Evolutionary conservation across 1,140 invertebrate species (phyloP), one percentile per base, ranked within the genome.

Genomic region (Harpegnathos saltator): DNA sequence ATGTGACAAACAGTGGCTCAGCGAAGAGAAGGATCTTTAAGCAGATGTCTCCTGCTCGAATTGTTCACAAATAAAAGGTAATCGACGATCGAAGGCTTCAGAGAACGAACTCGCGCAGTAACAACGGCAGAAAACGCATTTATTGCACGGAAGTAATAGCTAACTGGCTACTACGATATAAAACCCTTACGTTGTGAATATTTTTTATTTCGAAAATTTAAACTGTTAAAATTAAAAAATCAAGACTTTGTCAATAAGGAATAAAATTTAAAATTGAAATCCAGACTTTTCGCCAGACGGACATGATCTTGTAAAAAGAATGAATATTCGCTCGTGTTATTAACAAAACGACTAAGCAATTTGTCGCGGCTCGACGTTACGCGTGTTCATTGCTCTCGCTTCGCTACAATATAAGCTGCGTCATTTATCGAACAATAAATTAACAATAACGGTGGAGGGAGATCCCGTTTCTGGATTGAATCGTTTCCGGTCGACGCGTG

Each of bases 351-450:
- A 75, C 1, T 12, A 9, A 75, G 1, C 19, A 77, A 61, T 77
- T 77, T 65, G 44, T 75, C 73, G 19, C 19, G 19, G 19, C 2
- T 52, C 52, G 66, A 38, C 19, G 9, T 68, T 58, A 58, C 69
- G 59, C 29, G 38, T 48, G 44, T 44, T 33, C 29, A 24, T 29
- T 69, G 26, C 62, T 84, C 5, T 7, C 38, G 38, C 38, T 44
- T 72, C n/a, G 12, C 59, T 65, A 56, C 48, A 68, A 54, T 73
- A 68, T 73, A 75, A 91, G 89, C 88, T 90, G 85, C 88, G 91
- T 91, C 93, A 92, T 89, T 89, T 87, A 86, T 84, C 85, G 68
- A 83, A 91, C 92, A 82, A 93, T 92, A 93, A 93, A 93, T 93
- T 92, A 94, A 85, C 65, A 75, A 61, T 85, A 86, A 86, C 29